Base-by-base conservation (phyloP, 1,140 invertebrate genomes). In the Diachasma alloeum region DNA sequence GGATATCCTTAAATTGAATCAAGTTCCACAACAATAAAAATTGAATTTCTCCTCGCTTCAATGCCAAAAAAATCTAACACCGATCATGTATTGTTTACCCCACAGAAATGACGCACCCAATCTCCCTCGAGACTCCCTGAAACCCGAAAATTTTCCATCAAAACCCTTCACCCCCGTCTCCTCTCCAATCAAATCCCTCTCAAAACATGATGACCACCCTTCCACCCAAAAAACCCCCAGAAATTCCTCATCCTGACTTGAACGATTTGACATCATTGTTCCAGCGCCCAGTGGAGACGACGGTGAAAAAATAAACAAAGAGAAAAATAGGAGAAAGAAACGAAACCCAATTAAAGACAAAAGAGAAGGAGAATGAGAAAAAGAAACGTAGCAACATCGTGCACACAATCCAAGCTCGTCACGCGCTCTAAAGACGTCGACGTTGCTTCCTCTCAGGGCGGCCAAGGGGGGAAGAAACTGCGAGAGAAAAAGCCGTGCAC, bases 391-490 rank as follows among this genome's bases (percentile, higher is more conserved):
- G 39, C 56, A 63, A 68, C 36, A 68, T 68, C 17, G 66, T 68
- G 66, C 66, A 68, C 66, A 68, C 36, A 68, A 68, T 68, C 66
- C 66, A 68, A 15, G 11, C 66, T 68, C 66, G 66, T 68, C 66
- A 68, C 66, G 66, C 66, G 66, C 66, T 68, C 42, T 42, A 66
- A 74, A 37, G 56, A 44, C 59, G 59, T 46, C 59, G 66, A 53
- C 66, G 74, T 75, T 36, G 66, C 36, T 53, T 75, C 22, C 42
- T 71, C 26, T 31, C 24, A 37, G 59, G 19, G 44, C 24, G 53
- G 6, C 22, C 19, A 53, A 46, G 17, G 36, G 67, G 19, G 10
- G 19, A 53, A 39, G 37, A 26, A 44, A 24, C 37, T 56, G 13
- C 9, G 36, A 48, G 22, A 31, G 75, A 70, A 31, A 66, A 56